Conservation (phyloP, 2,888 invertebrate genomes). For the Drosophila testacea region DNA sequence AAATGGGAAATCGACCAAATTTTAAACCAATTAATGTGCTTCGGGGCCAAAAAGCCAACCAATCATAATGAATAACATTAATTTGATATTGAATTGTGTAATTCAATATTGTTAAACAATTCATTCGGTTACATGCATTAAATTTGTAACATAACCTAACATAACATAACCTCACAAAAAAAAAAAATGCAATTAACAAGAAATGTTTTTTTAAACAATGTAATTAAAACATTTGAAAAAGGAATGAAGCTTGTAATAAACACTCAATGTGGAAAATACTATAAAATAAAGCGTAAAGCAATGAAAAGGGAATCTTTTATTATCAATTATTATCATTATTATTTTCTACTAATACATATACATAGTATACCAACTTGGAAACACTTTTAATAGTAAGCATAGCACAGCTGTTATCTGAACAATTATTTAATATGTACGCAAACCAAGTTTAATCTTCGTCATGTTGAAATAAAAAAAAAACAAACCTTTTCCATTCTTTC, state of each 20-base stretch:
- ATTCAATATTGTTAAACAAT: constrained; percentile 14
- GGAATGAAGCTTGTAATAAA: too few relatives aligned
- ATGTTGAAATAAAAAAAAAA: background rate
- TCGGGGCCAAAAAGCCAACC: constrained; percentile 15
- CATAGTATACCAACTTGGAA: background rate
- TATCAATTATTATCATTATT: too few relatives aligned
- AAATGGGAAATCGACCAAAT: constrained; percentile 31
- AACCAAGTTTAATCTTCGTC: constrained; percentile 22
- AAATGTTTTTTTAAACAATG: background rate
- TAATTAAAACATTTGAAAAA: background rate
- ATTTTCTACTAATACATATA: too few relatives aligned
- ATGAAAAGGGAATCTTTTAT: too few relatives aligned
- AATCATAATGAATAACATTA: constrained; percentile 18
- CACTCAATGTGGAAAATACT: too few relatives aligned
- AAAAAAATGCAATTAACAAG: background rate
- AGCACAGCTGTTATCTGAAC: constrained; percentile 3
- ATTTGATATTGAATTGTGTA: constrained; percentile 8
- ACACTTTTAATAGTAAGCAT: background rate
- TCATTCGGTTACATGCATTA: background rate
- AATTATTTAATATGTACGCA: constrained; percentile 17
- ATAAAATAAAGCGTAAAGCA: too few relatives aligned
- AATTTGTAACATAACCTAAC: background rate
- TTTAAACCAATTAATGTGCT: constrained; percentile 33
- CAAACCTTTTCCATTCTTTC: background rate
- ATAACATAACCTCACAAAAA: background rate